phyloP scores from a whole-genome alignment of 1,140 invertebrate species.

The Drosophila tropicalis region DNA sequence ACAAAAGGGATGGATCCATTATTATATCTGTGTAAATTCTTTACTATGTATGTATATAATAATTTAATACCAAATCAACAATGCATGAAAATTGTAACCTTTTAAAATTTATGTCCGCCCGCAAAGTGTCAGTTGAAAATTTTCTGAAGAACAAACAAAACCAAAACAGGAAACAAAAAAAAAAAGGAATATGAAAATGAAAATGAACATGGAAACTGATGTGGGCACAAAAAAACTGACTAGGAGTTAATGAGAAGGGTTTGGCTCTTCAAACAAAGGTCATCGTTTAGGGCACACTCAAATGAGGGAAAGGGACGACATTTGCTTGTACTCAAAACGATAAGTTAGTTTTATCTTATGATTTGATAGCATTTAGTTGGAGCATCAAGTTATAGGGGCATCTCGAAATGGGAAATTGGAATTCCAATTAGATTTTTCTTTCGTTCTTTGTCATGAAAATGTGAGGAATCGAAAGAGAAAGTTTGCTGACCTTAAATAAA shows the following conservation, averaged over 20 bases:
- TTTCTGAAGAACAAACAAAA: conserved; percentile 16
- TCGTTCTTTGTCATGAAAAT: neutral
- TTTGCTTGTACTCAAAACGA: neutral
- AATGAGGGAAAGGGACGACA: neutral
- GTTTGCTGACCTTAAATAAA: too few species aligned
- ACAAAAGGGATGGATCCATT: conserved; percentile 23
- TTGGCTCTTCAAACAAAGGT: neutral
- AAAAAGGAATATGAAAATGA: conserved; percentile 41
- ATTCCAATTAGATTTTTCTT: too few species aligned
- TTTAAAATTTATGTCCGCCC: conserved; percentile 37
- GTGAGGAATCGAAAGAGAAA: too few species aligned
- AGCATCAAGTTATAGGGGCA: neutral
- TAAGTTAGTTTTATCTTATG: conserved; percentile 8
- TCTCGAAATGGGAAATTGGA: too few species aligned
- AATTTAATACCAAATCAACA: conserved; percentile 49
- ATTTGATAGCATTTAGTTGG: neutral
- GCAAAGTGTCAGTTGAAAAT: conserved; percentile 39
- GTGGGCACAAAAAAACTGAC: conserved; percentile 7
- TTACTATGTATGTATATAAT: conserved; percentile 25
- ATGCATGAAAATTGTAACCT: conserved; percentile 38
- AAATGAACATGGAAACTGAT: conserved; percentile 38
- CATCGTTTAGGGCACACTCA: neutral
- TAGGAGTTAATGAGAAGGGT: conserved; percentile 4
- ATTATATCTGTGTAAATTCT: neutral
- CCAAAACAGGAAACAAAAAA: conserved; percentile 16